Percentiles rank a stretch among this genome's conserved stretches.
These are phyloP conservation scores for Tipula vernalis DNA, from an alignment of 2,888 invertebrate species.

Conservation along the genomic window DNA sequence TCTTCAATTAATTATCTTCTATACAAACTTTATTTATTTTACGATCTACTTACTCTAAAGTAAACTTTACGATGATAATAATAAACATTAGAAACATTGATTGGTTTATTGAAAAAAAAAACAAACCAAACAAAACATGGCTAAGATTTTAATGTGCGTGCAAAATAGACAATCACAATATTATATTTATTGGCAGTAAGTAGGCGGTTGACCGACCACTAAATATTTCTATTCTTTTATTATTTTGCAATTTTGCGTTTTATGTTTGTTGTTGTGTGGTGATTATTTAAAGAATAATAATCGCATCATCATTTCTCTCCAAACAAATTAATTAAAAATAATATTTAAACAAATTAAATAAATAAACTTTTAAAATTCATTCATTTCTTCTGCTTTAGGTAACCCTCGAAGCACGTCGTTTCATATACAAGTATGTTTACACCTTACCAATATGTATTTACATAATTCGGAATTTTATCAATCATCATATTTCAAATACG, in stretches of 20 bases:
- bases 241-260: background rate
- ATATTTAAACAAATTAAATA: background rate
- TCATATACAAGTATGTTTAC: no score
- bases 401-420: background rate
- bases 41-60: background rate
- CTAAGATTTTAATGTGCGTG: background rate
- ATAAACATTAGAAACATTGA: background rate
- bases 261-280: background rate
- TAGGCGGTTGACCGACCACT: background rate
- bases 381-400: background rate
- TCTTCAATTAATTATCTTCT: background rate
- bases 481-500: no score
- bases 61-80: background rate
- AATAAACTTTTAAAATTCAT: background rate
- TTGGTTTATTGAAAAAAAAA: background rate
- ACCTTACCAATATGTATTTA: no score
- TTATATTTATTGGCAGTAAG: background rate
- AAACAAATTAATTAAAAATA: background rate
- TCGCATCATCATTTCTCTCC: background rate
- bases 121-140: background rate
- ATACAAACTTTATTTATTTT: background rate
- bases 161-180: background rate
- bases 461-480: no score
- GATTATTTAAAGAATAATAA: background rate
- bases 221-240: background rate